Percentiles rank a stretch among this genome's conserved stretches.
Conservation (phyloP, 2,888 invertebrate genomes). For the Lepidonotus clava region DNA sequence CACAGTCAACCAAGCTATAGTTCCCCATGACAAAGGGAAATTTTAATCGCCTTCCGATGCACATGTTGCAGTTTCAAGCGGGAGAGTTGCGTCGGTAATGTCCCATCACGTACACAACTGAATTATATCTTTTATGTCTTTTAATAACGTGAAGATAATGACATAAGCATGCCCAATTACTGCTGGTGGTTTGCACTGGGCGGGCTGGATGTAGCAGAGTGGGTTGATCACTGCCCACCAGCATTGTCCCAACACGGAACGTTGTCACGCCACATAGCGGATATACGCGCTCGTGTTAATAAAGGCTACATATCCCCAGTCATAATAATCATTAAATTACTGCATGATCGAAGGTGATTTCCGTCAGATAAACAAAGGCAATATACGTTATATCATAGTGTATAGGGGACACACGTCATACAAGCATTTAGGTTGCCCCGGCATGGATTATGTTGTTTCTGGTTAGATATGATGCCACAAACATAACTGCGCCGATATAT, state of each 20-base stretch:
- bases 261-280: conserved; percentile 9
- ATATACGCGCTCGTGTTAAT: not conserved
- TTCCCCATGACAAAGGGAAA: not conserved
- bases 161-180: conserved; percentile 6
- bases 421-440: too few species aligned
- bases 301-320: conserved; percentile 15
- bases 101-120: conserved; percentile 38
- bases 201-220: not conserved
- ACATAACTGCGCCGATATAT: too few species aligned
- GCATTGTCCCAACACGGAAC: not conserved
- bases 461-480: too few species aligned
- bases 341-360: conserved; percentile 16
- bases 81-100: not conserved
- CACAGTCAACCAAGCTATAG: not conserved
- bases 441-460: too few species aligned
- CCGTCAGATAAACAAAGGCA: conserved; percentile 22
- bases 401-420: too few species aligned
- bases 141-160: conserved; percentile 1
- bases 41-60: not conserved
- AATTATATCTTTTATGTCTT: conserved; percentile 25
- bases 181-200: not conserved
- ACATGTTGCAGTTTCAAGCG: not conserved
- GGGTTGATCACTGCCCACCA: not conserved
- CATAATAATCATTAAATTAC: not conserved
- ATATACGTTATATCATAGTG: not conserved